Evolutionary conservation across 1,140 invertebrate genomes (phyloP).

Genomic region (Ctenoplectra terminalis): DNA sequence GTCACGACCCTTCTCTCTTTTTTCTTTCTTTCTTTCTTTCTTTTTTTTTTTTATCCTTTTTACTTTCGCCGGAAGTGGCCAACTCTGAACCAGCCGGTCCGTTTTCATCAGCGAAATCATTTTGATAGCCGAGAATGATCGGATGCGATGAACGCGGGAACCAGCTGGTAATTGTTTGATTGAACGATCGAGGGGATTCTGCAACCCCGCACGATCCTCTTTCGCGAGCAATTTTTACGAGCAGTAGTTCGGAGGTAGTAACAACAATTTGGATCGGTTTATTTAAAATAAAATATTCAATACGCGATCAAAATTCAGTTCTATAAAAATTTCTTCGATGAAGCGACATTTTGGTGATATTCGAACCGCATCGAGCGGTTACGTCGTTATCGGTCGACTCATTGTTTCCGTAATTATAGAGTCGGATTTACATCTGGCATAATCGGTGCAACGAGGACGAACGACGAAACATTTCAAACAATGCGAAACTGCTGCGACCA

Average conservation of each 20-base stretch:
- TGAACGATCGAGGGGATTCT: constrained; percentile 17
- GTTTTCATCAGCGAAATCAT: constrained; percentile 31
- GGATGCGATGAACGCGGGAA: constrained; percentile 34
- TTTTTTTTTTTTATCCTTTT: background rate
- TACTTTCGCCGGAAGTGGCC: constrained; percentile 20
- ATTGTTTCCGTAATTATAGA: constrained; percentile 34
- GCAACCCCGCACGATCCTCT: background rate
- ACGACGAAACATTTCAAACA: constrained; percentile 18
- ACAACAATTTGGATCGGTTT: too few relatives aligned
- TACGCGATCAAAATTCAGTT: background rate
- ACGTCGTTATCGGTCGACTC: constrained; percentile 5
- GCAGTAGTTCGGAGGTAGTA: background rate
- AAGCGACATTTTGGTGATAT: too few relatives aligned
- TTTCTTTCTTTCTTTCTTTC: background rate
- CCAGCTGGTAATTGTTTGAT: constrained; percentile 31
- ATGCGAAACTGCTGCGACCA: background rate
- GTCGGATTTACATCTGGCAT: constrained; percentile 17
- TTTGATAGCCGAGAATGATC: constrained; percentile 25
- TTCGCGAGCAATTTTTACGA: background rate
- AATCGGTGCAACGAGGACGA: background rate
- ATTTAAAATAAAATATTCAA: too few relatives aligned
- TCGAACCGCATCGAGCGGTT: background rate
- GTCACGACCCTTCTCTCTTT: background rate
- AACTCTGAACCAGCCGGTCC: background rate
- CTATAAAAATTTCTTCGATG: too few relatives aligned